phyloP scores from a whole-genome alignment of 2,797 vertebrate genomes.

The Sebastes glaucus region DNA sequence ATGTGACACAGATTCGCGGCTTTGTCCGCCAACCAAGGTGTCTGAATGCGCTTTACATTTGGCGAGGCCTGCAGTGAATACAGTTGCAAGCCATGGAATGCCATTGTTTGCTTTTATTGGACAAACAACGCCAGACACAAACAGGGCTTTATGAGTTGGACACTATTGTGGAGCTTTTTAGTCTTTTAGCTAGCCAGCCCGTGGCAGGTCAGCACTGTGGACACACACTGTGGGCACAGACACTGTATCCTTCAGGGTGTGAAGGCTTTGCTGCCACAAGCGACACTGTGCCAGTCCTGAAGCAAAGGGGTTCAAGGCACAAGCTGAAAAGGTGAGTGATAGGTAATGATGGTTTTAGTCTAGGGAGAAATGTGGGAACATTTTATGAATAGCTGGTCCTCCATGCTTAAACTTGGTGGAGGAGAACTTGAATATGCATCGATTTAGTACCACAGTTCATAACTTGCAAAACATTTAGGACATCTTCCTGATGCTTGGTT shows the following conservation, averaged over 20 bases:
- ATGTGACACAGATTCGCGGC: slow-evolving; percentile 61
- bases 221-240: slow-evolving; percentile 29
- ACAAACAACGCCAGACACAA: slow-evolving; percentile 76
- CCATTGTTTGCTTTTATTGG: slow-evolving; percentile 81
- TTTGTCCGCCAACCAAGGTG: slow-evolving; percentile 72
- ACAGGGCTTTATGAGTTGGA: slow-evolving; percentile 69
- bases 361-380: neutral
- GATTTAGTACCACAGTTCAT: neutral
- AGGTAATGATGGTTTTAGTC: neutral
- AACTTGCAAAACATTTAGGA: neutral
- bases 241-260: slow-evolving; percentile 23
- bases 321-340: slow-evolving; percentile 66
- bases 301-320: slow-evolving; percentile 16
- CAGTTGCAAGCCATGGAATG: slow-evolving; percentile 85
- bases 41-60: slow-evolving; percentile 72
- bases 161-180: slow-evolving; percentile 39
- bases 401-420: neutral
- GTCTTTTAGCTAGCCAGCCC: slow-evolving; percentile 32
- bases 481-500: neutral
- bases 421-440: neutral
- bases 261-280: slow-evolving; percentile 39
- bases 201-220: slow-evolving; percentile 43
- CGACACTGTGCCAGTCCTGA: slow-evolving; percentile 18
- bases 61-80: slow-evolving; percentile 74
- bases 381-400: neutral